These are phyloP conservation scores for Megaceryle alcyon DNA, from an alignment of 2,797 vertebrate species.

Conservation along the genomic window DNA sequence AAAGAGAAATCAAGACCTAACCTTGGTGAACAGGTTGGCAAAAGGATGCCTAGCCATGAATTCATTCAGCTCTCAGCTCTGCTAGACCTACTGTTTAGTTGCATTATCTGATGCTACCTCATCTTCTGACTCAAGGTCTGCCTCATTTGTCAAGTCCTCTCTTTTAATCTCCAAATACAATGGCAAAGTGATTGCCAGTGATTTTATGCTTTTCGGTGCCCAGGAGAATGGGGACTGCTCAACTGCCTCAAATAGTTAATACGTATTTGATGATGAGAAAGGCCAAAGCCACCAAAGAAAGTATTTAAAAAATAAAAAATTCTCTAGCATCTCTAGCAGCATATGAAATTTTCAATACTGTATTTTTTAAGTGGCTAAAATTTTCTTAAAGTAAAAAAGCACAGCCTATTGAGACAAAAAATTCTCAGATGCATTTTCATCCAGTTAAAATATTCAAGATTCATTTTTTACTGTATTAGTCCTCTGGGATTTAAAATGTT, in stretches of 20 bases:
- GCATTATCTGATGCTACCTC: neutral
- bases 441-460: neutral
- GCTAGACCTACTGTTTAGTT: neutral
- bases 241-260: neutral
- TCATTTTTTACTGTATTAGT: neutral
- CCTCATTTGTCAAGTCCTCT: neutral
- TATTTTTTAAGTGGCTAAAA: neutral
- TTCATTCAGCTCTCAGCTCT: neutral
- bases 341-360: neutral
- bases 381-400: neutral
- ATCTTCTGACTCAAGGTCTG: neutral
- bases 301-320: neutral
- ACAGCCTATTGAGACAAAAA: neutral
- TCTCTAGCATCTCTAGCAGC: neutral
- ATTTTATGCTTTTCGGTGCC: slow-evolving; percentile 14
- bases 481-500: neutral
- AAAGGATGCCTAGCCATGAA: neutral
- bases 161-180: slow-evolving; percentile 11
- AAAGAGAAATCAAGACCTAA: neutral
- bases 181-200: neutral
- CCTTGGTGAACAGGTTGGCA: neutral
- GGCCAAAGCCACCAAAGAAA: neutral
- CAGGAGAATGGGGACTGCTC: neutral
- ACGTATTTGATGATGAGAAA: neutral
- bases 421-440: neutral